phyloP scores from a whole-genome alignment of 2,113 vertebrate species.

The Polypterus bichir region DNA sequence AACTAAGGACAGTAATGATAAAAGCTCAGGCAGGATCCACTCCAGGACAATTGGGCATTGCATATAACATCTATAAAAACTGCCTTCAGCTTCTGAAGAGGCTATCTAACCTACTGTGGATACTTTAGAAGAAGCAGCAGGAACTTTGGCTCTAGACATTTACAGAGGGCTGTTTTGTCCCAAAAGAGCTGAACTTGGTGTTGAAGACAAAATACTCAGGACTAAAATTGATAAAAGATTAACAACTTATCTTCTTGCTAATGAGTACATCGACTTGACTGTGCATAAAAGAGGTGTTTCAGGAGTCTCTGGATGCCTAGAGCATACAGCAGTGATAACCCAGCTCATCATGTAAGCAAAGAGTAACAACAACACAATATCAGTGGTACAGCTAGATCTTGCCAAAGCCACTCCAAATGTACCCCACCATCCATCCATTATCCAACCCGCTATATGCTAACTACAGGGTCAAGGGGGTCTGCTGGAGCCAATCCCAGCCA shows the following conservation, averaged over 20 bases:
- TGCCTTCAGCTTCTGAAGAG: background rate
- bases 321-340: constrained; percentile 10
- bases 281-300: constrained; percentile 9
- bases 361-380: constrained; percentile 7
- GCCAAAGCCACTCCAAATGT: no score
- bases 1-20: constrained; percentile 1
- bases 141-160: constrained; percentile 9
- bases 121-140: constrained; percentile 8
- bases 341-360: constrained; percentile 7
- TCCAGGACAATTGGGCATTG: constrained; percentile 2
- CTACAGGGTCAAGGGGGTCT: no score
- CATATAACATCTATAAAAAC: constrained; percentile 3
- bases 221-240: constrained; percentile 8
- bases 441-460: no score
- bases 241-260: constrained; percentile 7
- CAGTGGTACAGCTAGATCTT: background rate
- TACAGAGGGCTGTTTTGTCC: constrained; percentile 10
- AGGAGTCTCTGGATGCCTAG: constrained; percentile 7
- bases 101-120: constrained; percentile 2
- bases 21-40: background rate
- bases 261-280: constrained; percentile 3
- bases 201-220: constrained; percentile 16
- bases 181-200: constrained; percentile 7
- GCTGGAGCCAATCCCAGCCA: no score
- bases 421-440: no score